phyloP scores from a whole-genome alignment of 2,888 invertebrate genomes.

The Sphecodes monilicornis region DNA sequence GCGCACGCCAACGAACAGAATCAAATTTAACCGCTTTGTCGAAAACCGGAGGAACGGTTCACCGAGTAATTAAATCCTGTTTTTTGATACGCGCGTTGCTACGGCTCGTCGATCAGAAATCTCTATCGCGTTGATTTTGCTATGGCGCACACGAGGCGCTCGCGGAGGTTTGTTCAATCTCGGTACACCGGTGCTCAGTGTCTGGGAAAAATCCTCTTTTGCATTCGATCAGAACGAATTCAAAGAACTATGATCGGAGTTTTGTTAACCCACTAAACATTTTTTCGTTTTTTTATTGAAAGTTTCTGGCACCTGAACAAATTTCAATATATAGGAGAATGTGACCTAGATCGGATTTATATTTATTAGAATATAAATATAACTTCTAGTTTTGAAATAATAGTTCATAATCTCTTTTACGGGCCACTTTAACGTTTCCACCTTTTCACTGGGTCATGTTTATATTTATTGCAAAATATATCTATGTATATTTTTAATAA shows the following conservation, averaged over 20 bases:
- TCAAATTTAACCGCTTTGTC: slow-evolving; percentile 35
- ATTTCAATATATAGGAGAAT: too few relatives aligned
- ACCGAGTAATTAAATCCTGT: slow-evolving; percentile 60
- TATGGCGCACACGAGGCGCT: neutral
- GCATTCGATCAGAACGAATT: neutral
- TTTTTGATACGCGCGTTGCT: slow-evolving; percentile 19
- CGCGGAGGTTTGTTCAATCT: neutral
- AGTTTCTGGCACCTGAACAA: too few relatives aligned
- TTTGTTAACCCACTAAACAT: too few relatives aligned
- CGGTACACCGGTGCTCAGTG: neutral
- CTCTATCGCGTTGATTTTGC: neutral
- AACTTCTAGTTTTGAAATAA: too few relatives aligned
- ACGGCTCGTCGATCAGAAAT: neutral
- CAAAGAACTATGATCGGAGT: neutral
- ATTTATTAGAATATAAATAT: too few relatives aligned
- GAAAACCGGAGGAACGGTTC: slow-evolving; percentile 53
- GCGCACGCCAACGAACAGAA: neutral
- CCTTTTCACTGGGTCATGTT: too few relatives aligned
- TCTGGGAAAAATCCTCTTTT: neutral
- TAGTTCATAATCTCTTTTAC: too few relatives aligned
- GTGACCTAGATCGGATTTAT: too few relatives aligned
- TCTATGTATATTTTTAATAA: too few relatives aligned
- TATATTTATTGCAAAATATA: too few relatives aligned
- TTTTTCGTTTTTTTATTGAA: too few relatives aligned
- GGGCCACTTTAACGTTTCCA: too few relatives aligned